A percentile compares a stretch with the other conserved stretches of the same genome.
These are phyloP conservation scores for Cryptocephalus primarius DNA, from an alignment of 2,888 invertebrate genomes.

Conservation along the genomic window DNA sequence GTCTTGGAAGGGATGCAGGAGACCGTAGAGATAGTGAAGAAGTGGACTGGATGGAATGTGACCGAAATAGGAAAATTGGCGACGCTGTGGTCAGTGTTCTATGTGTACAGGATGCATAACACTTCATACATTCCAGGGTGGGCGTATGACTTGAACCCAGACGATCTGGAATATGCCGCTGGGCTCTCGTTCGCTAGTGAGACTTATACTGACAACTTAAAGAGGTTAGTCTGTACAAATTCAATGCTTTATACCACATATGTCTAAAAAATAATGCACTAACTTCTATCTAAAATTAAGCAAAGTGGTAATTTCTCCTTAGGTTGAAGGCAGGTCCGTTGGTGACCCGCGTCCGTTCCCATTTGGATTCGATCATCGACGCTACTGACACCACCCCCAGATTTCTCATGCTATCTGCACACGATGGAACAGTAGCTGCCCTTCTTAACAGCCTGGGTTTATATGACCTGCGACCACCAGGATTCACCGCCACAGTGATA, in stretches of 20 bases:
- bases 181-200: conserved; percentile 45
- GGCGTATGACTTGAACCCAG: conserved; percentile 2
- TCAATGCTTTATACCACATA: no score
- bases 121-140: conserved; percentile 8
- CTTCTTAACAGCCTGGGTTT: conserved; percentile 58
- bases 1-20: conserved; percentile 3
- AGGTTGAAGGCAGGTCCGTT: conserved; percentile 49
- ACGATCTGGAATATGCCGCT: conserved; percentile 44
- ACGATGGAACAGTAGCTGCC: conserved; percentile 69
- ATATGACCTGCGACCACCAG: conserved; percentile 56
- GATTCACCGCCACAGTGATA: conserved; percentile 56
- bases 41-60: conserved; percentile 7
- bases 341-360: conserved; percentile 54
- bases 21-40: conserved; percentile 1
- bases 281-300: no score
- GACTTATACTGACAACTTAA: conserved; percentile 46
- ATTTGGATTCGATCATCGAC: conserved; percentile 40
- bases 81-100: conserved; percentile 4
- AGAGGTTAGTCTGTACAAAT: conserved; percentile 27
- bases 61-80: conserved; percentile 3
- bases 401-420: conserved; percentile 64
- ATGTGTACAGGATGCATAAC: conserved; percentile 5
- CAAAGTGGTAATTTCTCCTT: no score
- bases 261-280: no score
- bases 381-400: conserved; percentile 34